Evolutionary conservation across 2,797 vertebrate genomes (phyloP).

Genomic region (Eulemur mongoz): DNA sequence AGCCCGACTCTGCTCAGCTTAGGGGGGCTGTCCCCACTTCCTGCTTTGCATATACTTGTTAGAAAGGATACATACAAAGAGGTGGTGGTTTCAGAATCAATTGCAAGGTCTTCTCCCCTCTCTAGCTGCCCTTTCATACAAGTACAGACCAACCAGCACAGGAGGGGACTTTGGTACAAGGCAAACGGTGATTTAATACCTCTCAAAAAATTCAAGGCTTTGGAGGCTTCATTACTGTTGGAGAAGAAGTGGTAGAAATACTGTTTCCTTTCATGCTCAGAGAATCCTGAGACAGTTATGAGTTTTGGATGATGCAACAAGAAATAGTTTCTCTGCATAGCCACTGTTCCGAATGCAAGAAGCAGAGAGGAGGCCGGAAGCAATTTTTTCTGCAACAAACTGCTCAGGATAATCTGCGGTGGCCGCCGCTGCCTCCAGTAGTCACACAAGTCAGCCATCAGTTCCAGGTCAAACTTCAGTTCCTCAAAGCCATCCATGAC

Average conservation of each 20-base stretch:
- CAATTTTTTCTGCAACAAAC: constrained; percentile 49
- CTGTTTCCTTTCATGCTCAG: accelerated
- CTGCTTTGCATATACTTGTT: accelerated
- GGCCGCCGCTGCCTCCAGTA: not conserved
- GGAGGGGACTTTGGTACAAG: not conserved
- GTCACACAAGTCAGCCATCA: accelerated
- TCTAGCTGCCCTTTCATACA: not conserved
- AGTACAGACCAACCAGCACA: not conserved
- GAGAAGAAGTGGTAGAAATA: not conserved
- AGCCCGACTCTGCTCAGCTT: not conserved
- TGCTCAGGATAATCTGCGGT: not conserved
- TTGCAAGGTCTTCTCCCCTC: not conserved
- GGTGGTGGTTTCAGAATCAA: accelerated
- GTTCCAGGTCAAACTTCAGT: not conserved
- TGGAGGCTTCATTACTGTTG: accelerated
- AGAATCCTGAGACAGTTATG: accelerated
- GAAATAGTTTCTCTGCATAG: not conserved
- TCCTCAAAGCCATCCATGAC: constrained; percentile 65
- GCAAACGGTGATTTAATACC: accelerated
- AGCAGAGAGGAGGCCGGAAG: constrained; percentile 52
- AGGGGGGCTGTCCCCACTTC: accelerated
- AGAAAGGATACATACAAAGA: not conserved
- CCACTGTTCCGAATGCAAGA: not conserved
- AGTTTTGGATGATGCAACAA: not conserved
- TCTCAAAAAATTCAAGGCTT: not conserved